A percentile compares a stretch with the other conserved stretches of the same genome.
Conservation (phyloP, 2,888 invertebrate species). For the Epinotia nisella region DNA sequence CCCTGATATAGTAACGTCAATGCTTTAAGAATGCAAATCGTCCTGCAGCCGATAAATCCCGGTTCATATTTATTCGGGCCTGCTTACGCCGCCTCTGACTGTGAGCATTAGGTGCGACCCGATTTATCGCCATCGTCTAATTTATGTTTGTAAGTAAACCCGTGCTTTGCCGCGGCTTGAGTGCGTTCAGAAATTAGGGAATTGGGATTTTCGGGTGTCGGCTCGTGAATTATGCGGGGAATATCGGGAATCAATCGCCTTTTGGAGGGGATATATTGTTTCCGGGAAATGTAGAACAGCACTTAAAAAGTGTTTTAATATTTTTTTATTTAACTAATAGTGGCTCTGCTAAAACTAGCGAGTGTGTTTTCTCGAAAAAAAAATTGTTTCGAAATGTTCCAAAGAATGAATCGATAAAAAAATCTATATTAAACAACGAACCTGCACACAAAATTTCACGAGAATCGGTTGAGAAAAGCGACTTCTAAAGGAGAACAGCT, state of each 20-base stretch:
- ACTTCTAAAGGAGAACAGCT: too few species aligned
- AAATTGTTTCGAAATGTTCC: too few species aligned
- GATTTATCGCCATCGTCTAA: constrained; percentile 19
- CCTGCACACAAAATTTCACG: too few species aligned
- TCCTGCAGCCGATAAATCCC: constrained; percentile 55
- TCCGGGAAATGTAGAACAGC: not conserved
- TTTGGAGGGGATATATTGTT: not conserved
- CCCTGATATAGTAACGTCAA: not conserved
- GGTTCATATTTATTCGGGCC: constrained; percentile 57
- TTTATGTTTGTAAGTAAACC: constrained; percentile 53
- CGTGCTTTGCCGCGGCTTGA: constrained; percentile 17
- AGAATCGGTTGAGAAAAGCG: too few species aligned
- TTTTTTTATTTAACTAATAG: too few species aligned
- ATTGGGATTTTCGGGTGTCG: not conserved
- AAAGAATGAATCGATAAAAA: too few species aligned
- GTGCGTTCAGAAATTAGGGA: constrained; percentile 8
- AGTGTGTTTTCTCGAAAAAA: too few species aligned
- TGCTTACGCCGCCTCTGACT: constrained; percentile 46
- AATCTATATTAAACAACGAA: too few species aligned
- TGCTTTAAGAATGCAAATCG: constrained; percentile 55
- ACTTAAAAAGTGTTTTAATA: too few species aligned
- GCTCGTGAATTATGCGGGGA: constrained; percentile 5
- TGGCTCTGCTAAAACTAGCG: too few species aligned
- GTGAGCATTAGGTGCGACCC: constrained; percentile 3
- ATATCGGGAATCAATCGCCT: constrained; percentile 1